Evolutionary conservation across 2,113 vertebrate species (phyloP), one percentile per base, ranked within the genome.

Genomic region (Tonatia bakeri): DNA sequence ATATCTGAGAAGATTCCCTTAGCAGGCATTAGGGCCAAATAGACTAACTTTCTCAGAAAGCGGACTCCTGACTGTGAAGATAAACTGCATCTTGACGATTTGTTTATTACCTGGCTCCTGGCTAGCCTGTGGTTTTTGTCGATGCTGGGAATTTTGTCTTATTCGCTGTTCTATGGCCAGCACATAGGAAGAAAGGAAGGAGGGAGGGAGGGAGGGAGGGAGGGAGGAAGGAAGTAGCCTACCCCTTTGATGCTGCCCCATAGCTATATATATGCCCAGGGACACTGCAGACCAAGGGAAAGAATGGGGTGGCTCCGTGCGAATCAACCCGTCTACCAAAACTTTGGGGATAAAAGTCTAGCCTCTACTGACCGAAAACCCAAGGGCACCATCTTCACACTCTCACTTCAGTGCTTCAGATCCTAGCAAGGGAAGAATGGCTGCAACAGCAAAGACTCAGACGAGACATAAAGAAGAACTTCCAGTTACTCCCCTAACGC

Each of bases 181-280:
- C 5, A 28, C 1, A 0, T 9, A 7, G 79, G 65, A 28, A 43
- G 52, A 26, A 19, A 10, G 65, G 11, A 59, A 13, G 15, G 24
- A 65, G 64, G 65, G 7, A n/a, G 33, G 36, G 26, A 19, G 31
- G 45, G 1, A 36, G 36, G 17, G 16, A 17, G 26, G 43, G 9
- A n/a, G 19, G 45, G 4, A 12, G 1, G 33, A 3, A 54, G 20
- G 50, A 1, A 52, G 28, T 0, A 22, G 4, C 4, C 19, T 12
- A 10, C 5, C 76, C 70, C 15, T 72, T 52, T 54, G 80, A 33
- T 6, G 19, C 54, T 61, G 31, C 19, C 22, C 81, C 33, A 80
- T 1, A 79, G 31, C 15, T 31, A 0, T 36, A 15, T 31, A 0
- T 36, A 15, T 31, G n/a, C 36, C 38, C 52, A 56, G 47, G 40